phyloP scores from a whole-genome alignment of 1,140 invertebrate species.

The Rhyacophila brunnea region DNA sequence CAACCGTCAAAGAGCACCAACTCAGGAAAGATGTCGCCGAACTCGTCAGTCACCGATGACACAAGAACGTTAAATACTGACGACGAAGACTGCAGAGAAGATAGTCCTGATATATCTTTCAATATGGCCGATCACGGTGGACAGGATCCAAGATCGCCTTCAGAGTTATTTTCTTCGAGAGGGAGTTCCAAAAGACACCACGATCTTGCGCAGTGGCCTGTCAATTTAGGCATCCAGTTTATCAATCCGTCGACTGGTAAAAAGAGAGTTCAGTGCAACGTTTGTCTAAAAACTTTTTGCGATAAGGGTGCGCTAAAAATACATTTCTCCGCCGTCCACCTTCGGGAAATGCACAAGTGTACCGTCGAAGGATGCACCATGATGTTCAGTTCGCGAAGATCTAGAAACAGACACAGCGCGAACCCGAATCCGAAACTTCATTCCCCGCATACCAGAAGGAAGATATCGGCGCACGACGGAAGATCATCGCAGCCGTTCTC shows the following conservation, averaged over 20 bases:
- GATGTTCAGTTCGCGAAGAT: slow-evolving; percentile 75
- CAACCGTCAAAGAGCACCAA: slow-evolving; percentile 10
- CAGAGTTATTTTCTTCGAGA: slow-evolving; percentile 14
- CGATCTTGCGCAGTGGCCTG: slow-evolving; percentile 58
- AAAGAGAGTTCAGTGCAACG: slow-evolving; percentile 96
- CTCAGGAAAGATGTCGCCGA: slow-evolving; percentile 31
- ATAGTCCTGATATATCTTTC: slow-evolving; percentile 33
- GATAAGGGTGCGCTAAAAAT: slow-evolving; percentile 99
- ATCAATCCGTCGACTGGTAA: slow-evolving; percentile 91
- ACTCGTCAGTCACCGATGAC: slow-evolving; percentile 36
- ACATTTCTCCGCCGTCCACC: slow-evolving; percentile 95
- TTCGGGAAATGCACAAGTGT: slow-evolving; percentile 75
- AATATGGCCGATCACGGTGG: slow-evolving; percentile 38
- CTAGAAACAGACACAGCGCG: slow-evolving; percentile 80
- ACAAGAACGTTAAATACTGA: slow-evolving; percentile 27
- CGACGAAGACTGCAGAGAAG: slow-evolving; percentile 30
- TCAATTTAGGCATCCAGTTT: slow-evolving; percentile 83
- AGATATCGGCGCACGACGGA: slow-evolving; percentile 91
- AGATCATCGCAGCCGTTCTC: slow-evolving; percentile 83
- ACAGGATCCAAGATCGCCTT: slow-evolving; percentile 43
- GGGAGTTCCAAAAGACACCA: slow-evolving; percentile 33
- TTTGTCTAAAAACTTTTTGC: slow-evolving; percentile 98
- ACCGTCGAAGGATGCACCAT: slow-evolving; percentile 77
- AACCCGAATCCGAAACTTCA: slow-evolving; percentile 99
- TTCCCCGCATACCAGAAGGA: slow-evolving; percentile 87